phyloP scores from a whole-genome alignment of 2,888 invertebrate genomes.

The Drosophila putrida region DNA sequence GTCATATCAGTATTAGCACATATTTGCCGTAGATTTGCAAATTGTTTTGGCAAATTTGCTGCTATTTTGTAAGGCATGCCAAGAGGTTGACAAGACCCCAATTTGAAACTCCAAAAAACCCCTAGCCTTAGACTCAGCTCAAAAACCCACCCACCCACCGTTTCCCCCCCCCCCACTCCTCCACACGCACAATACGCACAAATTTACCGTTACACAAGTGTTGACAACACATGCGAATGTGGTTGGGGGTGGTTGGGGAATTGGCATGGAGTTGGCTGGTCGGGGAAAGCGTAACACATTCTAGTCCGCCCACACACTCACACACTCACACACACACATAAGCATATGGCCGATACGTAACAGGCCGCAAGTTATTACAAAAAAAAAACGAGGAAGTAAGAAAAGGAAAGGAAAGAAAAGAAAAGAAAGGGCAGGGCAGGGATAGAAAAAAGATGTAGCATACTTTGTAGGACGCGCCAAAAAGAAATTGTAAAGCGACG shows the following conservation, averaged over 20 bases:
- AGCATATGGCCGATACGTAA: constrained; percentile 62
- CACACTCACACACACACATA: constrained; percentile 26
- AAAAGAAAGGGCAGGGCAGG: background rate
- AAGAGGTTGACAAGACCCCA: constrained; percentile 54
- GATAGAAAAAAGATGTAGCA: constrained; percentile 42
- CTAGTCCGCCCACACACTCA: constrained; percentile 29
- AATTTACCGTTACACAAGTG: constrained; percentile 80
- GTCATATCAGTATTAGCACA: constrained; percentile 81
- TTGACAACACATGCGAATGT: constrained; percentile 75
- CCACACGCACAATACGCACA: constrained; percentile 73
- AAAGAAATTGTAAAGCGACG: constrained; percentile 56
- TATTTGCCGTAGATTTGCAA: constrained; percentile 81
- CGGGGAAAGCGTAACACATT: constrained; percentile 37
- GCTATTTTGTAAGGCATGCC: constrained; percentile 71
- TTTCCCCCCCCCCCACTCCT: constrained; percentile 9
- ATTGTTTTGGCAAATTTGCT: constrained; percentile 83
- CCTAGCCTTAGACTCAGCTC: too few relatives aligned
- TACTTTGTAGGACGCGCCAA: constrained; percentile 51
- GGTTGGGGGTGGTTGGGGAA: constrained; percentile 43
- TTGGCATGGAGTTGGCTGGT: background rate
- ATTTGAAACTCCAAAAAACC: constrained; percentile 15
- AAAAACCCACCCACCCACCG: background rate
- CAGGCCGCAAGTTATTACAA: constrained; percentile 78
- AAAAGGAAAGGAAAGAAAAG: constrained; percentile 3
- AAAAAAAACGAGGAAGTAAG: constrained; percentile 31